phyloP scores from a whole-genome alignment of 2,113 vertebrate species.

The Petromus typicus region DNA sequence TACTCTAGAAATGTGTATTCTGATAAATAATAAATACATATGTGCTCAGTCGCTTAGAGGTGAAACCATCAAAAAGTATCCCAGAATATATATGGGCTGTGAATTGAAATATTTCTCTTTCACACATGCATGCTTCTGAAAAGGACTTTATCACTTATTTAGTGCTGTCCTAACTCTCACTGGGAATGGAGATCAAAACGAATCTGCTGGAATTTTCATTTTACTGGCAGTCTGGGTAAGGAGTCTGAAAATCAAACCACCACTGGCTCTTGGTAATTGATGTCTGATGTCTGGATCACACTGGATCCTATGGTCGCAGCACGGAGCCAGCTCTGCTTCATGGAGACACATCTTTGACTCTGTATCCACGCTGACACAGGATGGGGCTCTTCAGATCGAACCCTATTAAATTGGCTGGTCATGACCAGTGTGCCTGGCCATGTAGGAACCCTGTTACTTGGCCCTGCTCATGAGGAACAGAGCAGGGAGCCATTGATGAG shows the following conservation, averaged over 20 bases:
- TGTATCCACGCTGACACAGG: neutral
- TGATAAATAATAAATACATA: slow-evolving; percentile 54
- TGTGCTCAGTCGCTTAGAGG: neutral
- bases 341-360: neutral
- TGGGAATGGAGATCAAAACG: slow-evolving; percentile 6
- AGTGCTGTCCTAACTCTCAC: slow-evolving; percentile 20
- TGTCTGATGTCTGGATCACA: neutral
- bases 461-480: neutral
- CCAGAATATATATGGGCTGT: neutral
- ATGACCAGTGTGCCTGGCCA: neutral
- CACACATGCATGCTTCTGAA: slow-evolving; percentile 27
- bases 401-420: neutral
- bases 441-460: neutral
- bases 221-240: slow-evolving; percentile 1
- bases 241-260: neutral
- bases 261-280: neutral
- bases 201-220: neutral
- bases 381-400: neutral
- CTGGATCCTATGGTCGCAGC: neutral
- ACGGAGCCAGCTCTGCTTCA: neutral
- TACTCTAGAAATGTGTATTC: slow-evolving; percentile 56
- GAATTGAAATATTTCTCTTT: slow-evolving; percentile 49
- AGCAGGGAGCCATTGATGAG: neutral
- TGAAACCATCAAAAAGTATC: slow-evolving; percentile 36
- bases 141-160: slow-evolving; percentile 46